phyloP scores from a whole-genome alignment of 2,797 vertebrate species.

The Urosaurus nigricauda region DNA sequence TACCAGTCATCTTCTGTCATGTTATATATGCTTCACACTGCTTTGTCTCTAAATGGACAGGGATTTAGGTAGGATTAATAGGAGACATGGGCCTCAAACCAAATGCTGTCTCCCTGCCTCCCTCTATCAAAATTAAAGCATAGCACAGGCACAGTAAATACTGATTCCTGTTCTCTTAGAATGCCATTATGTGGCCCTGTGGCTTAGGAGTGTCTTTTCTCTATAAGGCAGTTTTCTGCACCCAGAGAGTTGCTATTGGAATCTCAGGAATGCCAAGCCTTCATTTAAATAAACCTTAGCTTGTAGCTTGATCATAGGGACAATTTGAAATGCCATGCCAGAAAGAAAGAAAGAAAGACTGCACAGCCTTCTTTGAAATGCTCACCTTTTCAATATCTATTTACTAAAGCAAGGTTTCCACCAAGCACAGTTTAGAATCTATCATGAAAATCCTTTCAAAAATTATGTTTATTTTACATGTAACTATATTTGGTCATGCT shows the following conservation, averaged over 20 bases:
- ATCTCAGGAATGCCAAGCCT: neutral
- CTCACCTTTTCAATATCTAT: neutral
- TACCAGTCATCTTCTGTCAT: conserved; percentile 64
- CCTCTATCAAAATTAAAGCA: conserved; percentile 6
- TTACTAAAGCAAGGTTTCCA: neutral
- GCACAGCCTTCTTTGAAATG: neutral
- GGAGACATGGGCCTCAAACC: conserved; percentile 49
- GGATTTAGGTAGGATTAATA: conserved; percentile 67
- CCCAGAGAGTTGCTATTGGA: neutral
- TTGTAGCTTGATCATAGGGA: neutral
- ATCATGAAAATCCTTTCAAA: neutral
- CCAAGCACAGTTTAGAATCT: neutral
- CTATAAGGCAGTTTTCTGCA: neutral
- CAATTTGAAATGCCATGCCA: neutral
- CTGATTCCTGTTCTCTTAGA: neutral
- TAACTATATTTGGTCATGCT: neutral
- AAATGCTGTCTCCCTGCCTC: rapidly evolving
- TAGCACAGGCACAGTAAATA: neutral
- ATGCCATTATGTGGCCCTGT: neutral
- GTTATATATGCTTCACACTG: conserved; percentile 59
- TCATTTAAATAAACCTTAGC: neutral
- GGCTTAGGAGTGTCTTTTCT: neutral
- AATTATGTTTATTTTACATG: neutral
- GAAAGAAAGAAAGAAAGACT: too few species aligned
- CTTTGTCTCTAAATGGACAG: conserved; percentile 59